Evolutionary conservation across 1,140 invertebrate genomes (phyloP), one percentile per base, ranked within the genome.

Genomic region (Piezodorus guildinii): DNA sequence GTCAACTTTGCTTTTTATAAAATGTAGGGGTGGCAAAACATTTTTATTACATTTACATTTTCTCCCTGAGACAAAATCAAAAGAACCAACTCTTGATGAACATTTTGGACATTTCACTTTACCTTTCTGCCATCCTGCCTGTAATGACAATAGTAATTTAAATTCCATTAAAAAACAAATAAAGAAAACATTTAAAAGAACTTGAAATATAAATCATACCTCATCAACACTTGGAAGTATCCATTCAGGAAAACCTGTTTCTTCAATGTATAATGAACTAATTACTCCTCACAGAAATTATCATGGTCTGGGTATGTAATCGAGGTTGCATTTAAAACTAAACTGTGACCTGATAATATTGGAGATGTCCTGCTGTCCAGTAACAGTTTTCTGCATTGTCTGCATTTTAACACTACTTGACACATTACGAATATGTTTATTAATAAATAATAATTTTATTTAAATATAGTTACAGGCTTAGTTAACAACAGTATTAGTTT

Each of bases 91-190:
- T 72, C 80, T 76, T 60, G 72, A 73, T 21, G 75, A 72, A 71
- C 82, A 84, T 62, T 76, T 74, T 68, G 77, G 76, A 75, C 82
- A 84, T 52, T 77, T 73, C n/a, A 84, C 66, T 74, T 83, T 83
- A 23, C 81, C 82, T 73, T 80, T 81, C 8, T 75, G 77, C 82
- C 82, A 84, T 23, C 76, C 72, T 66, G 75, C 70, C 69, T 73
- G 64, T 39, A 70, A 70, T 39, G 45, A 49, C 27, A 59, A 15
- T 59, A 9, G 4, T 59, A 4, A 27, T 30, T 30, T 30, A 4
- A 3, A n/a, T n/a, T n/a, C 27, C 3, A 30, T 30, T 30, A 4
- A 4, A 30, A 4, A 30, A 30, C 8, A 30, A 30, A 30, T 8
- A 30, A 30, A 30, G 8, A 4, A 30, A 30, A 30, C 3, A 30